Base-by-base conservation (phyloP, 2,797 vertebrate species). In the Basileuterus tristriatus region DNA sequence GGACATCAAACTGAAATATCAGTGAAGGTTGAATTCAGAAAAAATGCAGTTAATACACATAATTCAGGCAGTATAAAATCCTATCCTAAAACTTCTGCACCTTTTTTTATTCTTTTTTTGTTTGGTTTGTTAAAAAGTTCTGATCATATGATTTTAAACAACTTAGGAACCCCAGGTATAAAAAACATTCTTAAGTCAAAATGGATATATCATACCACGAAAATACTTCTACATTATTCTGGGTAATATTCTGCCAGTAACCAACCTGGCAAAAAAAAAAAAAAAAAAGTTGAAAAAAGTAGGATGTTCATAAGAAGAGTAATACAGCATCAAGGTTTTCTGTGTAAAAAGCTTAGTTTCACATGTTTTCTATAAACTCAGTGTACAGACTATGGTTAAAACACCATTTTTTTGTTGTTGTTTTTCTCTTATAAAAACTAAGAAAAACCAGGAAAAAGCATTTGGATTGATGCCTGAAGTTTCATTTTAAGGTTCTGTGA, bases 401-500 rank as follows among this genome's bases (percentile, higher is more conserved):
- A 30, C 2, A 65, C 15, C 5, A 5, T 6, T 12, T 13, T 8
- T 6, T 15, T 14, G 15, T 16, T 24, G 36, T 37, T 21, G 0
- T 3, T 55, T 85, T 63, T 52, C 2, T 43, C 7, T 65, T 69
- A 41, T 29, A 81, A 78, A 78, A 59, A 36, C 13, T 56, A 76
- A 71, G 36, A 50, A 71, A 60, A 89, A 55, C 1, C 2, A 9
- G 11, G 15, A 9, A 60, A 89, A 89, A 78, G 8, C 67, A 77
- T 77, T 95, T 96, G 88, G 86, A 92, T 74, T 89, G 32, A 74
- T 93, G 67, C 86, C 92, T 46, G 27, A 92, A 84, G 34, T 87
- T 20, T 71, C 44, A 89, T 95, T 96, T 93, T 93, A 70, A 85
- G 49, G 63, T 75, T 83, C 27, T 87, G 21, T 27, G n/a, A 69